Base-by-base conservation (phyloP, 2,888 invertebrate genomes). In the Drosophila aldrichi region DNA sequence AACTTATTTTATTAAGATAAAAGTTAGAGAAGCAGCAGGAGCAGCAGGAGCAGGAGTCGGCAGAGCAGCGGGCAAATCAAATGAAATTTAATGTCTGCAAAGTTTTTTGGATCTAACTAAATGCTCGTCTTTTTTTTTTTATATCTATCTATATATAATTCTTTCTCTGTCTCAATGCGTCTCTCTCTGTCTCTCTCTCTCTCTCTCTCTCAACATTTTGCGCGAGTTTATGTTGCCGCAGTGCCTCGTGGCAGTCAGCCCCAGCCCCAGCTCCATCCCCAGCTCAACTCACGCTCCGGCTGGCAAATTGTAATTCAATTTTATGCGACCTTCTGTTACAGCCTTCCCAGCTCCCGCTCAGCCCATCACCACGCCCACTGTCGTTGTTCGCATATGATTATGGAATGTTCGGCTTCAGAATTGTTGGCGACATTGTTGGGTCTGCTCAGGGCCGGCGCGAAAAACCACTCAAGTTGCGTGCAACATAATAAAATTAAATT, bases 11-110 rank as follows among this genome's bases (percentile, higher is more conserved):
- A 84, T 89, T 84, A 84, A 84, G 89, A 84, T 84, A 89, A 89
- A 84, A 89, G 89, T 84, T 89, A n/a, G 55, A 57, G 70, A 54
- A 49, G 43, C 69, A 44, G 41, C 65, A 44, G 56, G 43, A 7
- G 36, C 4, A 12, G 14, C 2, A 7, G 38, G 2, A 7, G 16
- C 1, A 34, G 34, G 14, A 14, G 20, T 9, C 2, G 7, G 18
- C 20, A 1, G 20, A 10, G 38, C 36, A 38, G 38, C 16, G 70
- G 52, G 58, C 66, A 77, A 85, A 80, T 89, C 85, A 85, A 90
- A 86, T 86, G 86, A 86, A 86, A 86, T 86, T 86, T 90, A 88
- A 86, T 86, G 90, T 86, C 86, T 90, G 84, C 81, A 90, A 86
- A 86, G 87, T 86, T 86, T 67, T 66, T 40, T 49, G n/a, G 48